Evolutionary conservation across 2,888 invertebrate species (phyloP), one percentile per base, ranked within the genome.

Genomic region (Apotomis betuletana): DNA sequence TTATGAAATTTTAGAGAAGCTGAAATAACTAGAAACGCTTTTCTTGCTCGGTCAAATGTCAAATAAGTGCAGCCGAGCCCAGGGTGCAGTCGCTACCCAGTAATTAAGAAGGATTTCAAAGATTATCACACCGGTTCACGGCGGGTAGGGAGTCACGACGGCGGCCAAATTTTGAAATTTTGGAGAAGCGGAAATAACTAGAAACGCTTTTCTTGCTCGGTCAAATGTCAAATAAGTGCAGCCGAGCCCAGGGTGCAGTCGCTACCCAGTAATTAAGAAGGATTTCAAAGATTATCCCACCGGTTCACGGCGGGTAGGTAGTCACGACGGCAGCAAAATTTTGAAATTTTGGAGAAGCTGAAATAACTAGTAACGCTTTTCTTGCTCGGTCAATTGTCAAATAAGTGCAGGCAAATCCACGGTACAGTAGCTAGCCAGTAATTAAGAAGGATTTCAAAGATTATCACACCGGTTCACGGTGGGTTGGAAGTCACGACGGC

Each of bases 401-500:
- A 0, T 38, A 72, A 87, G 83, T 12, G n/a, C 76, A 78, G 67
- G 74, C 62, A 81, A 80, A 76, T 81, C 74, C 76, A 77, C 38
- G 15, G 54, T 36, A 63, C 71, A 67, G 69, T 67, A 55, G 63
- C 64, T 69, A 12, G 74, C 69, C 71, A 74, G 52, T 51, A 67
- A 69, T 68, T 67, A 73, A 75, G 77, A 76, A 77, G 74, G 75
- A 78, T 77, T 78, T 74, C 69, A 75, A 77, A 80, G 77, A 79
- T 75, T 77, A 79, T 70, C 74, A 70, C 60, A 60, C 74, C 60
- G 79, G 89, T 73, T 86, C 89, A 79, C 57, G 70, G 77, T 67
- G 67, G 76, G 80, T 81, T 83, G 81, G 78, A 74, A 89, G 90
- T 91, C 91, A 91, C 91, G 90, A 79, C 81, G 85, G 87, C 90